A percentile compares a stretch with the other conserved stretches of the same genome.
Evolutionary conservation across 2,888 invertebrate species (phyloP).

Genomic region (Steinernema carpocapsae): DNA sequence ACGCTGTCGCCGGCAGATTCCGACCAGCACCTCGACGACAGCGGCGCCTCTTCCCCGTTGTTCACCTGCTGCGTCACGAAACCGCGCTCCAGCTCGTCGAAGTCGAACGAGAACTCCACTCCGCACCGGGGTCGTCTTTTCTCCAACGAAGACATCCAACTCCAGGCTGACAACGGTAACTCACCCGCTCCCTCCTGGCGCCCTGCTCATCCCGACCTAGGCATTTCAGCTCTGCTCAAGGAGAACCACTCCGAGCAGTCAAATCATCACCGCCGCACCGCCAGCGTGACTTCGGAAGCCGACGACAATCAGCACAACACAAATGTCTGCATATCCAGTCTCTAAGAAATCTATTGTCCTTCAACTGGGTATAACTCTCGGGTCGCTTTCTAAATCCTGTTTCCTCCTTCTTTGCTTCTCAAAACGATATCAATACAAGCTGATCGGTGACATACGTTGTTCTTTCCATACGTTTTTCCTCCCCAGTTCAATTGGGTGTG

Average conservation of each 20-base stretch:
- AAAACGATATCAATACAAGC: constrained; percentile 27
- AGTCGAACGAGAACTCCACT: constrained; percentile 11
- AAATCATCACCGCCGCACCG: background rate
- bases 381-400: constrained; percentile 5
- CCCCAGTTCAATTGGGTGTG: background rate
- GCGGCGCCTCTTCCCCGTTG: background rate
- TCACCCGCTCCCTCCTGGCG: no score
- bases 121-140: background rate
- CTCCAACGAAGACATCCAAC: constrained; percentile 18
- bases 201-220: background rate
- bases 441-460: constrained; percentile 33
- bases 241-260: constrained; percentile 8
- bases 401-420: constrained; percentile 1
- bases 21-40: background rate
- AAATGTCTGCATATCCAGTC: constrained; percentile 35
- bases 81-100: background rate
- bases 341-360: constrained; percentile 27
- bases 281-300: background rate
- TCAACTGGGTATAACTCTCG: constrained; percentile 24
- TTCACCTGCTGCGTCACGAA: constrained; percentile 32
- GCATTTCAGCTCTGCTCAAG: constrained; percentile 19
- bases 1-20: constrained; percentile 49
- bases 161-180: constrained; percentile 23
- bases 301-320: constrained; percentile 23
- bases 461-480: constrained; percentile 6